Percentiles rank a stretch among this genome's conserved stretches.
These are phyloP conservation scores for Tethea ocularis DNA, from an alignment of 2,888 invertebrate species.

Conservation along the genomic window DNA sequence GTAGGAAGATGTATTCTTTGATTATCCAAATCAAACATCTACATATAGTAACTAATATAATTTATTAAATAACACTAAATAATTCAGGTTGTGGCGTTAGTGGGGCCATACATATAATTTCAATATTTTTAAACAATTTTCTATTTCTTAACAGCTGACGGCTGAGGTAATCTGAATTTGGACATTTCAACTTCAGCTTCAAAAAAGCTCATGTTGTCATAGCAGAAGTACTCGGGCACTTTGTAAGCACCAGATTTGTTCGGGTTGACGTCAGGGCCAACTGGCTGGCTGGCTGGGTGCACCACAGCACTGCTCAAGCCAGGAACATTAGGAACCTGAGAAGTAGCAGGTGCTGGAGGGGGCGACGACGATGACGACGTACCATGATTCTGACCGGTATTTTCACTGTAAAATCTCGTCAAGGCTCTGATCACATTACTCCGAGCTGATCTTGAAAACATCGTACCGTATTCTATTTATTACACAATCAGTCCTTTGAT, in stretches of 20 bases:
- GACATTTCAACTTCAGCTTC: slow-evolving; percentile 95
- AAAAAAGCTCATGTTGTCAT: slow-evolving; percentile 89
- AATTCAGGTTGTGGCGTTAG: no score
- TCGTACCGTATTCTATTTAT: slow-evolving; percentile 28
- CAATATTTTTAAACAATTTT: slow-evolving; percentile 7
- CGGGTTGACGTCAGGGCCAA: slow-evolving; percentile 88
- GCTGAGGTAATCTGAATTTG: slow-evolving; percentile 90
- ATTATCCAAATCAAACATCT: background rate
- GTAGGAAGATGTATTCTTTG: background rate
- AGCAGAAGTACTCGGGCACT: slow-evolving; percentile 94
- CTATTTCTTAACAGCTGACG: slow-evolving; percentile 83
- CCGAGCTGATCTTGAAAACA: slow-evolving; percentile 32
- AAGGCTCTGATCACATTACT: slow-evolving; percentile 34
- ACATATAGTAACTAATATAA: background rate
- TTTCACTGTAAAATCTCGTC: slow-evolving; percentile 56
- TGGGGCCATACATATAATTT: no score
- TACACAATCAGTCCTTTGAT: slow-evolving; percentile 67
- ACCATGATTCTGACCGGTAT: slow-evolving; percentile 37
- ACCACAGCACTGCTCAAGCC: slow-evolving; percentile 86
- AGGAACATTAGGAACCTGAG: slow-evolving; percentile 75
- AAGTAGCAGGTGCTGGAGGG: slow-evolving; percentile 31
- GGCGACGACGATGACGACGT: slow-evolving; percentile 32
- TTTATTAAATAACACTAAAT: slow-evolving; percentile 12
- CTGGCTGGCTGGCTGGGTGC: slow-evolving; percentile 77
- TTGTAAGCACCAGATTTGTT: slow-evolving; percentile 89